A percentile compares a stretch with the other conserved stretches of the same genome.
Conservation (phyloP, 2,888 invertebrate species). For the Oscheius myriophilus region DNA sequence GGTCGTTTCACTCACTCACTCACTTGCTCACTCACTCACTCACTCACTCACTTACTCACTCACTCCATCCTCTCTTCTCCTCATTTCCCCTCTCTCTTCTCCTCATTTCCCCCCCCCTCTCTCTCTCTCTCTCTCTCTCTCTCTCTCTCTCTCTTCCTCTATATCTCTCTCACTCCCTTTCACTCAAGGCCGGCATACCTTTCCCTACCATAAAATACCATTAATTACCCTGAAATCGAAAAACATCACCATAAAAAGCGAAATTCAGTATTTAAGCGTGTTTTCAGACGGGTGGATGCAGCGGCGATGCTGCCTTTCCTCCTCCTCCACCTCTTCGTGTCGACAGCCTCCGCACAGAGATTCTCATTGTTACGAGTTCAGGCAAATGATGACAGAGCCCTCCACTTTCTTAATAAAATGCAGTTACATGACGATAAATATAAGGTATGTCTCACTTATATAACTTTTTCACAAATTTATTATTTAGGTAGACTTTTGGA, state of each 20-base stretch:
- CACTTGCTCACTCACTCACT: no score
- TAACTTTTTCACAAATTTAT: not conserved
- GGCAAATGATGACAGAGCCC: conserved; percentile 36
- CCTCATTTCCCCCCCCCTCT: conserved; percentile 20
- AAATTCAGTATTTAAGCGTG: not conserved
- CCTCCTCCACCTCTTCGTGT: conserved; percentile 2
- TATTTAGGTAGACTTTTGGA: conserved; percentile 67
- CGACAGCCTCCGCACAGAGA: not conserved
- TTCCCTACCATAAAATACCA: no score
- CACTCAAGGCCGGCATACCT: not conserved
- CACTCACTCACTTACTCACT: no score
- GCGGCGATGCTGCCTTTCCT: conserved; percentile 14
- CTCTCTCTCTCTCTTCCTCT: conserved; percentile 22
- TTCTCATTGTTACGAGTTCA: conserved; percentile 29
- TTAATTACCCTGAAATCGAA: not conserved
- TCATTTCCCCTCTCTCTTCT: no score
- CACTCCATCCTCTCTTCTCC: no score
- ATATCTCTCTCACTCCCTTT: not conserved
- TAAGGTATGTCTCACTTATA: conserved; percentile 32
- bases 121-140: conserved; percentile 27
- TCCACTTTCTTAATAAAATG: conserved; percentile 45
- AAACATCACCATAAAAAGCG: not conserved
- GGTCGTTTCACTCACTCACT: not conserved
- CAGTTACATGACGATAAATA: conserved; percentile 49
- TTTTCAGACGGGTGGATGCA: conserved; percentile 27